These are phyloP conservation scores for Erinaceus europaeus DNA, from an alignment of 2,113 vertebrate genomes.

Conservation along the genomic window DNA sequence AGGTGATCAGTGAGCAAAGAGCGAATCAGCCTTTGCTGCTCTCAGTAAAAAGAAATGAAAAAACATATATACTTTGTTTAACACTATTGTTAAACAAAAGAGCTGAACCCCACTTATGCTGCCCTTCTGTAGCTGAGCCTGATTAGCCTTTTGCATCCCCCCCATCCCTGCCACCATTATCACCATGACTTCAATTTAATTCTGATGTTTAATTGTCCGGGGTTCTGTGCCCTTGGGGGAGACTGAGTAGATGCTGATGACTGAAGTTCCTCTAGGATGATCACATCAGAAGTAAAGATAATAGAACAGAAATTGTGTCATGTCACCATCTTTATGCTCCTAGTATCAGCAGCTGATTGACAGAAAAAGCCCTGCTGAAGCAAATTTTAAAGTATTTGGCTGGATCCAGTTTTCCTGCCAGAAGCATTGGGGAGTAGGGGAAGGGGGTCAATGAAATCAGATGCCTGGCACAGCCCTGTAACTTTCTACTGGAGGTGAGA, in stretches of 20 bases:
- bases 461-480: conserved; percentile 59
- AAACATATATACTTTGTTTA: not conserved
- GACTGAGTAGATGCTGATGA: conserved; percentile 73
- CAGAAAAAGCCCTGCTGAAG: conserved; percentile 71
- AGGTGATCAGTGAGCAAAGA: not conserved
- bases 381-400: conserved; percentile 66
- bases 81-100: not conserved
- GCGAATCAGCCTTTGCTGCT: not conserved
- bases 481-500: conserved; percentile 74
- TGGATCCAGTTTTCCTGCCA: conserved; percentile 74
- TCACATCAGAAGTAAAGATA: conserved; percentile 78
- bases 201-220: conserved; percentile 75
- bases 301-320: conserved; percentile 77
- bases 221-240: conserved; percentile 55
- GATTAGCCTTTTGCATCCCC: conserved; percentile 45
- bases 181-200: conserved; percentile 63
- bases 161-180: conserved; percentile 53
- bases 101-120: not conserved
- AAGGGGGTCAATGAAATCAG: conserved; percentile 55
- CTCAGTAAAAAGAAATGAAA: not conserved
- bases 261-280: conserved; percentile 69
- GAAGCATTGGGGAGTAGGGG: conserved; percentile 66
- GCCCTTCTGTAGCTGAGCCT: not conserved
- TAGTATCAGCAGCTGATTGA: conserved; percentile 76
- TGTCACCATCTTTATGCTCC: conserved; percentile 75